Base-by-base conservation (phyloP, 2,797 vertebrate species). In the Sciaenops ocellatus region DNA sequence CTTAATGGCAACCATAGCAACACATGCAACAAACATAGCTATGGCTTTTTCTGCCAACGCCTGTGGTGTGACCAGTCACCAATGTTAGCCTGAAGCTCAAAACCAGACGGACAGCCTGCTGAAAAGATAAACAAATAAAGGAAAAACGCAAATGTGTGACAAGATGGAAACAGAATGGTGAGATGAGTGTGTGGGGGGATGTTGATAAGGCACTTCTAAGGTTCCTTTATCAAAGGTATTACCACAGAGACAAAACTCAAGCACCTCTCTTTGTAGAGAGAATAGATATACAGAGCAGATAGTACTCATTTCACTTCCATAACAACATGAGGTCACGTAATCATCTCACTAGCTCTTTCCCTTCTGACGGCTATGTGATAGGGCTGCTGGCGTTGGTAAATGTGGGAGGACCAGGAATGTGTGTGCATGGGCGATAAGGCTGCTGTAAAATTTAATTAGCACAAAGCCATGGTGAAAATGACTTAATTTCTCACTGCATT, bases 401-500 rank as follows among this genome's bases (percentile, higher is more conserved):
- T 87, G 93, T 89, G 91, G 90, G 88, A 93, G 94, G 92, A 92
- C 89, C 92, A 80, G 24, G 90, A 90, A 93, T 90, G 93, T 92
- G 94, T 96, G 94, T 93, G 88, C 90, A 93, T 86, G 73, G 79
- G 92, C 84, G 96, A 97, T 96, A 97, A 96, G 93, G 89, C 85
- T 79, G 93, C 90, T 93, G 91, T 92, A 93, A 95, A 95, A 96
- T 96, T 95, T 94, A 96, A 97, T 97, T 97, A 96, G 93, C 91
- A 93, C 93, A 94, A 93, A 92, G 92, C 86, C 85, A 90, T 87
- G 89, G 34, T 85, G 89, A 93, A 91, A 90, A 93, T 89, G 87
- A 94, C 86, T 94, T 95, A 85, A 96, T 94, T 93, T 94, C 87
- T 91, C 84, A 91, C 85, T 90, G 85, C 87, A 93, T 94, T 93